Conservation (phyloP, 2,797 vertebrate genomes). For the Propithecus perrieri region DNA sequence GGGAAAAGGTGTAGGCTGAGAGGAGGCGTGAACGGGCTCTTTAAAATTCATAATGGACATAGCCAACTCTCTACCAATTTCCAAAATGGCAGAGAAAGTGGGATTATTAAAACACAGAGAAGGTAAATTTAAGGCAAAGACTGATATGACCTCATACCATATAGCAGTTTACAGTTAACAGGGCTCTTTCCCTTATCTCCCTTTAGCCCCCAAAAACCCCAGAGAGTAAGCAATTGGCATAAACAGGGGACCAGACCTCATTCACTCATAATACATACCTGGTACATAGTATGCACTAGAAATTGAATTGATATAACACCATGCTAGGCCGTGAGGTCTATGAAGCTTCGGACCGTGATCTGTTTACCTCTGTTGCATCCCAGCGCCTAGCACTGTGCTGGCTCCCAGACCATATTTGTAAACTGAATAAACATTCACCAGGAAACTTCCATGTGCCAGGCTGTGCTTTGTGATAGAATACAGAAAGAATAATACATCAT, state of each 20-base stretch:
- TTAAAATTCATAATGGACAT: background rate
- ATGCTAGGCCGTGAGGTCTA: background rate
- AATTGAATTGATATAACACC: background rate
- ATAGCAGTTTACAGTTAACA: background rate
- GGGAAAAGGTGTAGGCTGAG: background rate
- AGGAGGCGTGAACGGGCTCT: background rate
- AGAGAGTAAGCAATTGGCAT: background rate
- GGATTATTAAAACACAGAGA: background rate
- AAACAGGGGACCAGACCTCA: background rate
- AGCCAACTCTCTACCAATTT: background rate
- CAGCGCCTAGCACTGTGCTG: background rate
- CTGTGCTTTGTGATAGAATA: background rate
- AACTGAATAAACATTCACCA: background rate
- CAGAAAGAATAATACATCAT: background rate
- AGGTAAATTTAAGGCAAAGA: background rate
- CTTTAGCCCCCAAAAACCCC: background rate
- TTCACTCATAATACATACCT: background rate
- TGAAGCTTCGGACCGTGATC: background rate
- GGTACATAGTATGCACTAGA: background rate
- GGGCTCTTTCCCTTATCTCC: background rate
- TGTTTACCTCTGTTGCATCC: background rate
- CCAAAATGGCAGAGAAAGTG: background rate
- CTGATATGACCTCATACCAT: background rate
- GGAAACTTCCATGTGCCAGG: background rate
- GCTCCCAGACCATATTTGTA: background rate